Conservation (phyloP, 2,113 vertebrate genomes). For the Takifugu bimaculatus region DNA sequence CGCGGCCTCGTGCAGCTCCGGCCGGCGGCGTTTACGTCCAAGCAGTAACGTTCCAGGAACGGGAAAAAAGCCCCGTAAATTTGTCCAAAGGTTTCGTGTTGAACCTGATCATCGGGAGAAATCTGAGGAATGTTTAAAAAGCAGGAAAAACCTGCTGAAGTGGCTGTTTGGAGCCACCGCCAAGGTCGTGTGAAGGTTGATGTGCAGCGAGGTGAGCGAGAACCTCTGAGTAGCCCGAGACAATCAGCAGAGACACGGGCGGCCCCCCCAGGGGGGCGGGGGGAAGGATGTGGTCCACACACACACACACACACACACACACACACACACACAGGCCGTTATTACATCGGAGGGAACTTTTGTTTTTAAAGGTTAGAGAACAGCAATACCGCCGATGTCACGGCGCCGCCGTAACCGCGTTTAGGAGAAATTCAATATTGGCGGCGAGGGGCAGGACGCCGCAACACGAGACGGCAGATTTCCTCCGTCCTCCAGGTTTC, state of each 20-base stretch:
- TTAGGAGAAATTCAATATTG: slow-evolving; percentile 28
- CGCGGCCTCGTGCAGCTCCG: too few relatives aligned
- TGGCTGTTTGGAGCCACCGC: slow-evolving; percentile 7
- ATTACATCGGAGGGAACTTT: slow-evolving; percentile 4
- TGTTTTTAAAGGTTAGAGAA: slow-evolving; percentile 37
- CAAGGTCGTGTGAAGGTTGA: slow-evolving; percentile 31
- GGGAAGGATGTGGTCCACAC: slow-evolving; percentile 17
- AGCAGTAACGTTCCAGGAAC: too few relatives aligned
- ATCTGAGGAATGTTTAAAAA: too few relatives aligned
- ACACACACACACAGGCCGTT: neutral
- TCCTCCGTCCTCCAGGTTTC: neutral
- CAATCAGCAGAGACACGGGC: slow-evolving; percentile 21
- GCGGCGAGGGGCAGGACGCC: slow-evolving; percentile 12
- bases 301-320: slow-evolving; percentile 5
- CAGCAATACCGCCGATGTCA: slow-evolving; percentile 26
- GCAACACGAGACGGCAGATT: neutral
- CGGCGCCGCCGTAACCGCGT: slow-evolving; percentile 9
- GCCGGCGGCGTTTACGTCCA: neutral
- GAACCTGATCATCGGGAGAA: too few relatives aligned
- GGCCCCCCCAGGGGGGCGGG: slow-evolving; percentile 19
- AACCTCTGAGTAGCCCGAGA: slow-evolving; percentile 31
- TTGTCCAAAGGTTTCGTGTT: neutral
- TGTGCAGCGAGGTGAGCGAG: slow-evolving; percentile 20
- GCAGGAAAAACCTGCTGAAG: too few relatives aligned
- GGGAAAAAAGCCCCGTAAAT: neutral